Conservation (phyloP, 2,113 vertebrate species). For the Oxygymnocypris stewartii region DNA sequence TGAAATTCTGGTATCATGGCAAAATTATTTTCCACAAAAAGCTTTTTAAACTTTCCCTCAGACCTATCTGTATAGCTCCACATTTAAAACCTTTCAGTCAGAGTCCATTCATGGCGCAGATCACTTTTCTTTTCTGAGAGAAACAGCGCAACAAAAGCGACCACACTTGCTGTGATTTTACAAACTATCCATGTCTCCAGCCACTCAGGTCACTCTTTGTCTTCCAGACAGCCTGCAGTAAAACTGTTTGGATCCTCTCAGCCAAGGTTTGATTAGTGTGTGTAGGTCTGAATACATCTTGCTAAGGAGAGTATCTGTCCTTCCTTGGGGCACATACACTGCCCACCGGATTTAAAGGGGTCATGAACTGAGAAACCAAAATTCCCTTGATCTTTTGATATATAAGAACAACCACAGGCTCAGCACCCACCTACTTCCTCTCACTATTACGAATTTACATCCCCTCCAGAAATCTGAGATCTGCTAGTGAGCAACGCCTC, state of each 20-base stretch:
- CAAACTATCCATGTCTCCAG: slow-evolving; percentile 21
- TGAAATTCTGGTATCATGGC: neutral
- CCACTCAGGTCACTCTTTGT: slow-evolving; percentile 17
- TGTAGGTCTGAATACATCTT: slow-evolving; percentile 8
- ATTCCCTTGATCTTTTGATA: no score
- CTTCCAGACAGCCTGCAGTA: slow-evolving; percentile 11
- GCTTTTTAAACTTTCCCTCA: neutral
- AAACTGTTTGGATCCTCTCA: slow-evolving; percentile 27
- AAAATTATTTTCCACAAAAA: neutral
- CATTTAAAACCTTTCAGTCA: neutral
- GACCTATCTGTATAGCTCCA: neutral
- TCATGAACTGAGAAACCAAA: no score
- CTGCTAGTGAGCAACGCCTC: no score
- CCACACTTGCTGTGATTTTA: slow-evolving; percentile 5
- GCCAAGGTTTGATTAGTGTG: slow-evolving; percentile 25
- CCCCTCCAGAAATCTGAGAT: no score
- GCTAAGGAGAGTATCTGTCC: neutral
- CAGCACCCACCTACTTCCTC: no score
- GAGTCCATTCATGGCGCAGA: neutral
- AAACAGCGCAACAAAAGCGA: neutral
- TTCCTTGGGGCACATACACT: neutral
- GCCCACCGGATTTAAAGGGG: neutral
- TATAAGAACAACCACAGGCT: no score
- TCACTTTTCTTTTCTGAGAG: slow-evolving; percentile 1
- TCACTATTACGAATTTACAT: no score